Conservation (phyloP, 2,888 invertebrate genomes). For the Drosophila paracracens region DNA sequence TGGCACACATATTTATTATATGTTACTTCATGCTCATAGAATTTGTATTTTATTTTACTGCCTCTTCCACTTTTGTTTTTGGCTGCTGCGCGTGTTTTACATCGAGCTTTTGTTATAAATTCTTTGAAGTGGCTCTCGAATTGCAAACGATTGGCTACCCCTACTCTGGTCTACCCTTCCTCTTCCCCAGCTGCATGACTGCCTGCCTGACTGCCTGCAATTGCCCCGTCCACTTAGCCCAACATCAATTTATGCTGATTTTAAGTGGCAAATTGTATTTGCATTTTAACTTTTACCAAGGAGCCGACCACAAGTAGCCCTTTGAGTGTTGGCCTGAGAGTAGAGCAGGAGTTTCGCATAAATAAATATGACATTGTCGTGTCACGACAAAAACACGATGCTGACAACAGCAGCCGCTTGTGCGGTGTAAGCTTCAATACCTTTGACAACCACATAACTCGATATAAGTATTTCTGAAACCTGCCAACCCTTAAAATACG, state of each 20-base stretch:
- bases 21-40: conserved; percentile 40
- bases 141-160: conserved; percentile 44
- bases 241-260: conserved; percentile 70
- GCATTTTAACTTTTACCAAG: conserved; percentile 68
- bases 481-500: not conserved
- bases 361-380: conserved; percentile 20
- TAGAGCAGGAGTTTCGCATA: not conserved
- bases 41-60: conserved; percentile 37
- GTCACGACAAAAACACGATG: conserved; percentile 31
- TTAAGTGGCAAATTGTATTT: conserved; percentile 81
- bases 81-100: conserved; percentile 4
- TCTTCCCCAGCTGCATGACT: not conserved
- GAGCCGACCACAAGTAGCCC: conserved; percentile 69
- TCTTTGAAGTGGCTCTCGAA: conserved; percentile 68
- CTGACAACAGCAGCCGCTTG: conserved; percentile 26
- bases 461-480: conserved; percentile 6
- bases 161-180: not conserved
- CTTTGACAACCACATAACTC: conserved; percentile 50
- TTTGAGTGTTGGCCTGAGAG: conserved; percentile 28
- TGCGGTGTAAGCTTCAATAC: conserved; percentile 25
- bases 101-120: conserved; percentile 55
- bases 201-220: not conserved
- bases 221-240: conserved; percentile 11
- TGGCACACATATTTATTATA: not conserved
- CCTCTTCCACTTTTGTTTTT: conserved; percentile 23